Conservation (phyloP, 2,797 vertebrate genomes). For the Notolepis coatsorum region DNA sequence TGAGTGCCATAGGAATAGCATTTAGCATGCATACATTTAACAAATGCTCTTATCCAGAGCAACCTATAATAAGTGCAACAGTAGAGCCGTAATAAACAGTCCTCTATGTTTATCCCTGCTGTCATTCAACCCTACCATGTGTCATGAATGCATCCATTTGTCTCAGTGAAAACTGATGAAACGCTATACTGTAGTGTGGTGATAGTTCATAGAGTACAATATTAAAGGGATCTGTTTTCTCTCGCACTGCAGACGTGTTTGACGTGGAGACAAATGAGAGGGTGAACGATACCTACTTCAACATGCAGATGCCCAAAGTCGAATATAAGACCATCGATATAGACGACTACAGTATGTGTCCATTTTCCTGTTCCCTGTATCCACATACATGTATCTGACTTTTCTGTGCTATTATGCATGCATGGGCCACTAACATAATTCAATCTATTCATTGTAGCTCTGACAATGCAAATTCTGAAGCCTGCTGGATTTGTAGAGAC, state of each 20-base stretch:
- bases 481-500: conserved; percentile 90
- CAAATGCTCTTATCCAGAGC: too few relatives aligned
- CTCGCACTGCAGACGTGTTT: conserved; percentile 85
- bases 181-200: too few relatives aligned
- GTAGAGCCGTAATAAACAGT: too few relatives aligned
- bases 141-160: conserved; percentile 1
- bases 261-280: conserved; percentile 90
- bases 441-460: conserved; percentile 81
- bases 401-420: neutral
- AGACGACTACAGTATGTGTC: conserved; percentile 91
- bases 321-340: conserved; percentile 87
- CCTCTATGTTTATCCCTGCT: too few relatives aligned
- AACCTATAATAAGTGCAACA: too few relatives aligned
- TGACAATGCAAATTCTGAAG: conserved; percentile 93
- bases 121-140: neutral
- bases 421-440: neutral
- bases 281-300: conserved; percentile 81
- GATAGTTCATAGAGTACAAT: neutral
- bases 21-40: too few relatives aligned
- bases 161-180: too few relatives aligned
- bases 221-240: neutral
- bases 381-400: neutral
- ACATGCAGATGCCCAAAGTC: conserved; percentile 92
- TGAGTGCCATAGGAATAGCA: conserved; percentile 57
- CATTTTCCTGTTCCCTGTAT: neutral